Evolutionary conservation across 2,888 invertebrate genomes (phyloP).

Genomic region (Sarcophaga carnaria): DNA sequence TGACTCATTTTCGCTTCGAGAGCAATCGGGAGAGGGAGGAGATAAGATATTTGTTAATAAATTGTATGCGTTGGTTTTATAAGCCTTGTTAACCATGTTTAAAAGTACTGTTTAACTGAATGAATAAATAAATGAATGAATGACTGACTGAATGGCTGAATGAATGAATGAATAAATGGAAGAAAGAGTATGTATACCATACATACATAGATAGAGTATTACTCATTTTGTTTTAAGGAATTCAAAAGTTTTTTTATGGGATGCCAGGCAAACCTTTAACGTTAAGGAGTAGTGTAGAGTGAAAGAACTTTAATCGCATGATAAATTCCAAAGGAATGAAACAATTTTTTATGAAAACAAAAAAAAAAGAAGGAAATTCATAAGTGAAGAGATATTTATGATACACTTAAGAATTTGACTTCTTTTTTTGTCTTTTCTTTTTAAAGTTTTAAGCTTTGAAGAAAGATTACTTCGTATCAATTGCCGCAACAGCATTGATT

Average conservation of each 20-base stretch:
- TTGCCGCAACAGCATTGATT: too few relatives aligned
- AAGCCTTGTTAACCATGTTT: conserved; percentile 42
- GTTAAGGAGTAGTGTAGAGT: not conserved
- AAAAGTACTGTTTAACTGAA: conserved; percentile 47
- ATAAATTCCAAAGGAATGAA: conserved; percentile 44
- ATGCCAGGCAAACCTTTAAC: conserved; percentile 7
- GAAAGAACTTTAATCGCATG: conserved; percentile 34
- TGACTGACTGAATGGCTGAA: conserved; percentile 36
- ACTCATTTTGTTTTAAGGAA: conserved; percentile 37
- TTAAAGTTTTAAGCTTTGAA: not conserved
- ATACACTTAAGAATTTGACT: not conserved
- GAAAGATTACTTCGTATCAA: too few relatives aligned
- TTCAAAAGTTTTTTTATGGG: not conserved
- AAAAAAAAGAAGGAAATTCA: not conserved
- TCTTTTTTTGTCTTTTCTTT: not conserved
- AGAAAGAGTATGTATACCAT: too few relatives aligned
- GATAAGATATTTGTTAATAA: too few relatives aligned
- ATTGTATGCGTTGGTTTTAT: conserved; percentile 17
- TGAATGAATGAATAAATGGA: not conserved
- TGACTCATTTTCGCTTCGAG: conserved; percentile 30
- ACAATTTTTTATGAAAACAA: conserved; percentile 5
- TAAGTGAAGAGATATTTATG: not conserved
- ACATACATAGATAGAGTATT: conserved; percentile 13
- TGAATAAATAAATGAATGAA: conserved; percentile 7
- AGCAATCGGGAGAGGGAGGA: too few relatives aligned